Evolutionary conservation across 2,888 invertebrate genomes (phyloP), one percentile per base, ranked within the genome.

Genomic region (Teleiodes luculella): DNA sequence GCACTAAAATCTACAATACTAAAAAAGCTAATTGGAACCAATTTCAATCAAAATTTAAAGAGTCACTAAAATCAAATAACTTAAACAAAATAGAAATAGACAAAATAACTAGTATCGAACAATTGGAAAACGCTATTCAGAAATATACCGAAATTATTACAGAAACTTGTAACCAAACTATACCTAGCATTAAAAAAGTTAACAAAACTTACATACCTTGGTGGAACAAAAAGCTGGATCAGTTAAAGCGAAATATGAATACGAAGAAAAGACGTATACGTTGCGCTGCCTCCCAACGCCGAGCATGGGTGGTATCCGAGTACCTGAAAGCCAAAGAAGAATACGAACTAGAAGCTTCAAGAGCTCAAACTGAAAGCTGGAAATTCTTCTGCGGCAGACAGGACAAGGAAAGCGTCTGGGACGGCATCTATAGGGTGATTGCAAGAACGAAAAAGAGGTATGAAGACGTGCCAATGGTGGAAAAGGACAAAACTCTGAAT

Each of bases 181-280:
- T 45, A 4, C 45, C 24, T 0, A 31, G 11, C 4, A 41, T 14
- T 3, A 31, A 16, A n/a, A 31, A 16, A 4, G 11, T 11, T 20
- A 28, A 35, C 11, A n/a, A n/a, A 35, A 1, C n/a, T 4, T 2
- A 5, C 16, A 11, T 43, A n/a, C 41, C 52, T 2, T 52, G 52
- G 52, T 41, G 43, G 43, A 37, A 41, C n/a, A 41, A 33, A 4
- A 43, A 52, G 11, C 43, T 52, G 13, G 43, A 13, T 1, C 13
- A 14, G 5, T 8, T 52, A 20, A 52, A 52, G n/a, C 30, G n/a
- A 31, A n/a, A 33, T 7, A 18, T 43, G 1, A 13, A 10, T 33
- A 52, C 41, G 3, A 43, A 28, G 6, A 41, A 43, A 10, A 13
- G 43, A 54, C 3, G 36, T 13, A 13, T 36, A 13, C 3, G 13